These are phyloP conservation scores for Lophotriccus pileatus DNA, from an alignment of 2,797 vertebrate genomes.

Conservation along the genomic window DNA sequence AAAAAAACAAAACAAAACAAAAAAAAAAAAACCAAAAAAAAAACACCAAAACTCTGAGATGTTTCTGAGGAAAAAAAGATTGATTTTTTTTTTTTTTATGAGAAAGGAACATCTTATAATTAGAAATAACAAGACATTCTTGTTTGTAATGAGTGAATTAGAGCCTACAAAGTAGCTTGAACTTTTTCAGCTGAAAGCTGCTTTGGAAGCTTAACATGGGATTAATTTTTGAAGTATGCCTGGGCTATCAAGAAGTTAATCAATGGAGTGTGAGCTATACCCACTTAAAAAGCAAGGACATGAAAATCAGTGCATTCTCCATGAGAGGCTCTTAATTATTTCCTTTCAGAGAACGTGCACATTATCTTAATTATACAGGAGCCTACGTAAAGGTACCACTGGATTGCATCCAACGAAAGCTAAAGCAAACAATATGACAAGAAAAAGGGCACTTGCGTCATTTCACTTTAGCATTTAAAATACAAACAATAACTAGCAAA, in stretches of 20 bases:
- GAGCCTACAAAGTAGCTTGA: not conserved
- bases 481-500: conserved; percentile 76
- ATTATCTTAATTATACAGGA: conserved; percentile 71
- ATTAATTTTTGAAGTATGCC: conserved; percentile 26
- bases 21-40: not conserved
- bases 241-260: conserved; percentile 25
- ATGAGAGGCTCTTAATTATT: conserved; percentile 40
- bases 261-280: not conserved
- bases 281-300: conserved; percentile 30
- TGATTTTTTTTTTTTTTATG: no score
- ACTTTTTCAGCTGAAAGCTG: not conserved
- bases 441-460: conserved; percentile 75
- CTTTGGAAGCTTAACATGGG: conserved; percentile 3
- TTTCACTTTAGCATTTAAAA: conserved; percentile 66
- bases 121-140: not conserved
- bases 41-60: fast-evolving
- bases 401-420: conserved; percentile 68
- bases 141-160: not conserved
- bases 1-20: no score
- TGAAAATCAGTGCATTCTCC: conserved; percentile 30
- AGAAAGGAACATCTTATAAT: not conserved
- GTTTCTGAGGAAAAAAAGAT: not conserved
- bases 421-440: conserved; percentile 79
- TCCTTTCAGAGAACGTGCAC: conserved; percentile 63
- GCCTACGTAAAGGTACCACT: conserved; percentile 69